Evolutionary conservation across 2,797 vertebrate species (phyloP).

Genomic region (Micromesistius poutassou): DNA sequence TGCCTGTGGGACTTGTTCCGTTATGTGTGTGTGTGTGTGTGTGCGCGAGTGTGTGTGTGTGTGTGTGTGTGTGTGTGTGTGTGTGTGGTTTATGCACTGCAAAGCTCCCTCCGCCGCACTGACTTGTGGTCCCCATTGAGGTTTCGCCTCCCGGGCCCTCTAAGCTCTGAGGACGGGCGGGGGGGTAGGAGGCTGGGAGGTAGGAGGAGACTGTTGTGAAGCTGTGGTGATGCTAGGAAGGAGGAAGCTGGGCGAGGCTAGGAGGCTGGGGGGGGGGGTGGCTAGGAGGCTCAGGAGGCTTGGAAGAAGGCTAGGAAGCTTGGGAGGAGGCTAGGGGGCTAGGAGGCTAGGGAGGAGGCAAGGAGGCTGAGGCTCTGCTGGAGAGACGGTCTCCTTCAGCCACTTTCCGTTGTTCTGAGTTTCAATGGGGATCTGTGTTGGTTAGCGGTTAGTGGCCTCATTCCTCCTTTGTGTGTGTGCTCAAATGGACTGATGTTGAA

Average conservation of each 20-base stretch:
- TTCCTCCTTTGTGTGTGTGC: conserved; percentile 31
- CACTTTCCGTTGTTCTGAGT: conserved; percentile 38
- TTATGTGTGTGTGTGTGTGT: too few species aligned
- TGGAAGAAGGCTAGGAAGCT: neutral
- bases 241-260: conserved; percentile 10
- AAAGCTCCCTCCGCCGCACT: neutral
- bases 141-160: conserved; percentile 23
- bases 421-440: conserved; percentile 18
- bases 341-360: conserved; percentile 18
- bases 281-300: conserved; percentile 15
- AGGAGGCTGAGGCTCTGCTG: conserved; percentile 39
- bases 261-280: conserved; percentile 32
- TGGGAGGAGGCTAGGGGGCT: conserved; percentile 20
- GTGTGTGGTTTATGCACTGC: conserved; percentile 2
- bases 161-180: neutral
- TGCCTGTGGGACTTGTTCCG: conserved; percentile 15
- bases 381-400: conserved; percentile 44
- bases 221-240: conserved; percentile 19
- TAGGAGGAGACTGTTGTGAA: too few species aligned
- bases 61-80: too few species aligned
- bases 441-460: too few species aligned
- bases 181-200: too few species aligned
- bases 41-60: too few species aligned
- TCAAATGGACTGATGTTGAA: conserved; percentile 40
- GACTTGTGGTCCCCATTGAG: conserved; percentile 18